Percentiles rank a stretch among this genome's conserved stretches.
phyloP scores from a whole-genome alignment of 53 echinoderm and acorn worm genomes.

The Arbacia lixula region DNA sequence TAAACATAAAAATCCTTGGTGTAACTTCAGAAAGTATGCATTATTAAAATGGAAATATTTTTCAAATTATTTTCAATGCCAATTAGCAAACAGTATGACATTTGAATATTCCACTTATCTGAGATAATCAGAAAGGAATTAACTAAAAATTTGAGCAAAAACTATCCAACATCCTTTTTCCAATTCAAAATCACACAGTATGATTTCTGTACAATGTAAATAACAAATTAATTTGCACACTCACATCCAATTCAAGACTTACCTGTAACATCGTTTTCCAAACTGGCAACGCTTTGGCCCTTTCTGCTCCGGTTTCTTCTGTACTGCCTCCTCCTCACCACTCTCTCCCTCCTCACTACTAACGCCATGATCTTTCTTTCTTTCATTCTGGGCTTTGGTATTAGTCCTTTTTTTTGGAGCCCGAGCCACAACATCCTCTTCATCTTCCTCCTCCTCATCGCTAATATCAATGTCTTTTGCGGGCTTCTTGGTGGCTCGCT shows the following conservation, averaged over 20 bases:
- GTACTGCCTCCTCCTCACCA: constrained; percentile 12
- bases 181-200: too few relatives aligned
- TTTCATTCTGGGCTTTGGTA: constrained; percentile 34
- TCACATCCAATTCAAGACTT: neutral
- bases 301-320: constrained; percentile 49
- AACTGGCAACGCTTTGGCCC: constrained; percentile 71
- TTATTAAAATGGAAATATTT: too few relatives aligned
- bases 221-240: neutral
- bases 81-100: too few relatives aligned
- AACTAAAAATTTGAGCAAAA: too few relatives aligned
- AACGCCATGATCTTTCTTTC: neutral
- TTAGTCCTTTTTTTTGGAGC: constrained; percentile 47
- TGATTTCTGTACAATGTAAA: neutral
- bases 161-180: too few relatives aligned
- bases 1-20: too few relatives aligned
- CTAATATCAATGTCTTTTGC: constrained; percentile 15
- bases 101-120: too few relatives aligned
- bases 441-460: constrained; percentile 61
- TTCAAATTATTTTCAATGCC: too few relatives aligned
- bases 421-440: constrained; percentile 35
- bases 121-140: too few relatives aligned
- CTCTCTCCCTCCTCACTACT: constrained; percentile 23
- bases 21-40: too few relatives aligned
- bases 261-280: constrained; percentile 83
- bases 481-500: constrained; percentile 42